Evolutionary conservation across 2,113 vertebrate species (phyloP).

Genomic region (Pseudois nayaur): DNA sequence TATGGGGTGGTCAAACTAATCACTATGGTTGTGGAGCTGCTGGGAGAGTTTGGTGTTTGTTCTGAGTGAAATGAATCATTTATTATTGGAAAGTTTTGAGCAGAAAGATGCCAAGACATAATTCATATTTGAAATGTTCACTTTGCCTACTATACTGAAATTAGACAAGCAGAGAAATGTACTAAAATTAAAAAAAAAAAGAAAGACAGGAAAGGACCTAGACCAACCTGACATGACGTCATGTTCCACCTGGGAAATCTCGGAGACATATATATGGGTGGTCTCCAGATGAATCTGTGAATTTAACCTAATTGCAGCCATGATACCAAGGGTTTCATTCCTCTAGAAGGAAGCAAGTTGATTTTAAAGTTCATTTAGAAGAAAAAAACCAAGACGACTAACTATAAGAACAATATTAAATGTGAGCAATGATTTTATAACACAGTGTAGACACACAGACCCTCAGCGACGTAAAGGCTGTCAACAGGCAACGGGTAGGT

Average conservation of each 20-base stretch:
- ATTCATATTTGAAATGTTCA: neutral
- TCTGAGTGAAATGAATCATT: neutral
- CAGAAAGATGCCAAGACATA: neutral
- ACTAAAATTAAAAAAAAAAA: neutral
- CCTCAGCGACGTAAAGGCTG: neutral
- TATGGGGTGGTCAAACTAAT: fast-evolving
- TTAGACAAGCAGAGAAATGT: neutral
- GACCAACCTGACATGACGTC: fast-evolving
- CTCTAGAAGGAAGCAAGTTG: neutral
- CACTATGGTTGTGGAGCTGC: fast-evolving
- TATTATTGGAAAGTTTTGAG: neutral
- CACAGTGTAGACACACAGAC: neutral
- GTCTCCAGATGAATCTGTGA: neutral
- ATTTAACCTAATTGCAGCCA: neutral
- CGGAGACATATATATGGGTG: fast-evolving
- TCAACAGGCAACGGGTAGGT: fast-evolving
- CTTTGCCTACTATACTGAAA: neutral
- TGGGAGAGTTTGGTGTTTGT: neutral
- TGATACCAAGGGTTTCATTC: neutral
- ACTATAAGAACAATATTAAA: neutral
- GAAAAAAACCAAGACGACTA: neutral
- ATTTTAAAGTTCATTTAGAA: neutral
- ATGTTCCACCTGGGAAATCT: too few species aligned
- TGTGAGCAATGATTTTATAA: neutral
- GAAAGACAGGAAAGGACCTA: too few species aligned